phyloP scores from a whole-genome alignment of 2,797 vertebrate genomes.

The Melanotaenia boesemani region DNA sequence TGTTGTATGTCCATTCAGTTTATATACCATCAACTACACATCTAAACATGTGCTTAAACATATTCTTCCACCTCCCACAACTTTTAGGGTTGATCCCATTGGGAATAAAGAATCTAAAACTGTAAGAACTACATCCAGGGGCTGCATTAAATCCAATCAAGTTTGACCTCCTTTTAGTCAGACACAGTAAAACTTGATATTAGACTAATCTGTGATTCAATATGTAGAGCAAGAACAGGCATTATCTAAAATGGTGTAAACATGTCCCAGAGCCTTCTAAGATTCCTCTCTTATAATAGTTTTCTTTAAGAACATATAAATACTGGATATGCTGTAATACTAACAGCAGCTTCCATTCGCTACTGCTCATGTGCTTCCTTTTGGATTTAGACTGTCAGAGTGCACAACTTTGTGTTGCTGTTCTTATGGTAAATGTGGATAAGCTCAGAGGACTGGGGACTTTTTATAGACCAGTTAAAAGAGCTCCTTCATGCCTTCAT shows the following conservation, averaged over 20 bases:
- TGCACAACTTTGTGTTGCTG: conserved; percentile 72
- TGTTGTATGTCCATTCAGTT: conserved; percentile 20
- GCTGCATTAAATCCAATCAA: conserved; percentile 67
- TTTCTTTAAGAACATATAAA: conserved; percentile 80
- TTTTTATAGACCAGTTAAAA: conserved; percentile 65
- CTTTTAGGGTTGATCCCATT: conserved; percentile 20
- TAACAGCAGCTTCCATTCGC: conserved; percentile 67
- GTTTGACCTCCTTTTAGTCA: conserved; percentile 73
- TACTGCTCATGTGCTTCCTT: conserved; percentile 69
- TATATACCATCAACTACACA: conserved; percentile 20
- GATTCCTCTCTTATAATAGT: conserved; percentile 78
- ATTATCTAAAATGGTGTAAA: conserved; percentile 84
- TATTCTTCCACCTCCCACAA: conserved; percentile 23
- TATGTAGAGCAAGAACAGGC: conserved; percentile 81
- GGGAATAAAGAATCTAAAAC: conserved; percentile 61
- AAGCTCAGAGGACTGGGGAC: conserved; percentile 64
- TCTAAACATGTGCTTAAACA: conserved; percentile 19
- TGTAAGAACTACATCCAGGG: conserved; percentile 52
- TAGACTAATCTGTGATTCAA: conserved; percentile 82
- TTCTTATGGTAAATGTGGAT: conserved; percentile 65
- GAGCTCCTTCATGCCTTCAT: conserved; percentile 59
- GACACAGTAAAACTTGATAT: conserved; percentile 74
- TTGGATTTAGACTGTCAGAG: conserved; percentile 74
- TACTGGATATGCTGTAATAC: conserved; percentile 75
- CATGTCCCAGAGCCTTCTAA: conserved; percentile 81